phyloP scores from a whole-genome alignment of 2,888 invertebrate species.

The Didymodactylos carnosus region DNA sequence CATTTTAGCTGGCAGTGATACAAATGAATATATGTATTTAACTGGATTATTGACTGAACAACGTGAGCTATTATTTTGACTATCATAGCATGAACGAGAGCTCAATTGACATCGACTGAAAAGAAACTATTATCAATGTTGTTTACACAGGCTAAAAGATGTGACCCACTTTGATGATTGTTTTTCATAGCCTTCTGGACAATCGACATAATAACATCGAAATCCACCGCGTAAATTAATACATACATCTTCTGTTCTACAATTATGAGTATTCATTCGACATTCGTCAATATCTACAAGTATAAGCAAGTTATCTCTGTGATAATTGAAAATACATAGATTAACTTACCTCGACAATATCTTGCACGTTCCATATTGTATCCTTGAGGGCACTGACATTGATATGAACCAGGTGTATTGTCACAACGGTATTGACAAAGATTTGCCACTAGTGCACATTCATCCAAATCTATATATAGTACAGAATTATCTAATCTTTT shows the following conservation, averaged over 20 bases:
- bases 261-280: not conserved
- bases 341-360: constrained; percentile 3
- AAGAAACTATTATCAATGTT: too few relatives aligned
- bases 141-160: not conserved
- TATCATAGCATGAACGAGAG: not conserved
- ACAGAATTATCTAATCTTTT: not conserved
- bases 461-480: constrained; percentile 8
- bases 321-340: not conserved
- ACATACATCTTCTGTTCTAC: constrained; percentile 4
- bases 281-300: constrained; percentile 15
- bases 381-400: constrained; percentile 8
- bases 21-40: not conserved
- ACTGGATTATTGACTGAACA: not conserved
- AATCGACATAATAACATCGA: constrained; percentile 3
- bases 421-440: constrained; percentile 9
- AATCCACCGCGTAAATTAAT: constrained; percentile 8
- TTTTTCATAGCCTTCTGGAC: constrained; percentile 11
- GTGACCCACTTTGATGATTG: too few relatives aligned
- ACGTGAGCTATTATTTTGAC: not conserved
- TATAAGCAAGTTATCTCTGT: not conserved
- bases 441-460: constrained; percentile 7
- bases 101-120: not conserved
- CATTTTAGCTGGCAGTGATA: not conserved
- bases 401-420: constrained; percentile 13
- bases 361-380: constrained; percentile 1